Evolutionary conservation across 1,140 invertebrate genomes (phyloP), one percentile per base, ranked within the genome.

Genomic region (Steinernema khuongi): DNA sequence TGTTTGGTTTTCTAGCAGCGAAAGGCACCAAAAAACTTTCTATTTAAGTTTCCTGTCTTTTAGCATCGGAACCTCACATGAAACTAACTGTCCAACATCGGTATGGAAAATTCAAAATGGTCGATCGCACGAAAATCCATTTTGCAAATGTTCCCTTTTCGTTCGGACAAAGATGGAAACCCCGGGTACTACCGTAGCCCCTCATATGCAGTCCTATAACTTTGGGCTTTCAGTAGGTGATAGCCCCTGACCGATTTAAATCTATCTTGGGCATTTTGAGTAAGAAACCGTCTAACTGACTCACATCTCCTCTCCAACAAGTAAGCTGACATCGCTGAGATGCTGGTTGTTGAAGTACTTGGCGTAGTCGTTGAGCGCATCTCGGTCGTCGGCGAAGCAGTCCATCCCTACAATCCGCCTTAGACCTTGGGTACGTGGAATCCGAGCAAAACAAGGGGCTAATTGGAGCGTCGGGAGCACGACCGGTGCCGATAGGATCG

Each of bases 301-400:
- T 74, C 26, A 83, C 73, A 78, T 83, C 32, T 86, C 80, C 17
- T 83, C 85, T 4, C 85, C 86, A 43, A 87, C 86, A 14, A 81
- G 72, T 69, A 87, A 73, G 2, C 72, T 82, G 1, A 87, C 80
- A 78, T 87, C 87, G 80, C 86, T 87, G 28, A 87, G 74, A 32
- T 84, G 79, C 1, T 78, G 72, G 77, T 85, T 87, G 77, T 87
- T 87, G 81, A 79, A 87, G 70, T 86, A 87, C 70, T 86, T 87
- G 29, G 83, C 85, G 71, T 85, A 85, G 71, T 87, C 86, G 70
- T 79, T 80, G 22, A 87, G 74, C 17, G 80, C 80, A 41, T 86
- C 85, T 30, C 87, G 78, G 73, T 87, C 86, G 70, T 87, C 86
- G 67, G 85, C 87, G 79, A 85, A 87, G 76, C 86, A 87, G 69